Percentiles rank a stretch among this genome's conserved stretches.
Conservation (phyloP, 2,888 invertebrate genomes). For the Synergus itoensis region DNA sequence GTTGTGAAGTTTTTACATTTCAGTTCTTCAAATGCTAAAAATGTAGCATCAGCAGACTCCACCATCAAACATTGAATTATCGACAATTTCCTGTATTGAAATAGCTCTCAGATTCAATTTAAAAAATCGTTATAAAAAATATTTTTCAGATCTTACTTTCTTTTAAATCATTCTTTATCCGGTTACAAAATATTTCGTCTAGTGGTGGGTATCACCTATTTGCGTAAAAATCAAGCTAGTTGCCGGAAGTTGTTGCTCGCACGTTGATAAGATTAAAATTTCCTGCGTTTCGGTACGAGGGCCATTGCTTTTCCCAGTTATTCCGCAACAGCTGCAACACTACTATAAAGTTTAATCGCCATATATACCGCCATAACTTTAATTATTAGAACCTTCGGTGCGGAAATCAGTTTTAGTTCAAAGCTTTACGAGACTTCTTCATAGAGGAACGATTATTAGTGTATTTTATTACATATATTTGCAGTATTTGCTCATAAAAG, state of each 20-base stretch:
- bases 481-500: not conserved
- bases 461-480: not conserved
- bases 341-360: constrained; percentile 25
- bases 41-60: no score
- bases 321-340: constrained; percentile 24
- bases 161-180: not conserved
- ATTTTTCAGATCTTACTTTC: no score
- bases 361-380: constrained; percentile 33
- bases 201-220: not conserved
- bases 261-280: constrained; percentile 67
- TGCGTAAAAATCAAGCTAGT: not conserved
- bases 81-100: no score
- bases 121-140: no score
- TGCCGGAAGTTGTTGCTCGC: constrained; percentile 53
- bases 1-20: not conserved
- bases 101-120: no score
- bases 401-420: constrained; percentile 26
- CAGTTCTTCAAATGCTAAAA: not conserved
- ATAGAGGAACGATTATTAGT: not conserved
- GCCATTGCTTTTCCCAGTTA: constrained; percentile 44
- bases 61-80: no score
- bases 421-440: constrained; percentile 11
- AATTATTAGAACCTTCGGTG: constrained; percentile 22
- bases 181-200: not conserved
- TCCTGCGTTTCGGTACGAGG: constrained; percentile 60